Percentiles rank a stretch among this genome's conserved stretches.
phyloP scores from a whole-genome alignment of 2,797 vertebrate genomes.

The Melanotaenia parkinsoni region DNA sequence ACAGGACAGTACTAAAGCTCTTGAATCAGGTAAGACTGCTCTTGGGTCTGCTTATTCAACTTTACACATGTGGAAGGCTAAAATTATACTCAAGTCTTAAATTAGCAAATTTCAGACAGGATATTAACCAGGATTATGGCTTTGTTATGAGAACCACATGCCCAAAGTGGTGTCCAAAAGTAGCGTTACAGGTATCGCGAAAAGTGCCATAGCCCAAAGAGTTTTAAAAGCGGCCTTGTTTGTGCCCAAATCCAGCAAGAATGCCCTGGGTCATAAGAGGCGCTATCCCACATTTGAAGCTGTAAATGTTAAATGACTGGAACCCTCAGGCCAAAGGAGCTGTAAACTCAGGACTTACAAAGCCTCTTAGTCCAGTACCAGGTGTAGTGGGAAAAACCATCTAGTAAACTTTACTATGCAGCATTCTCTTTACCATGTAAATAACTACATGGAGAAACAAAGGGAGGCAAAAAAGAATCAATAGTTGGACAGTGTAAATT shows the following conservation, averaged over 20 bases:
- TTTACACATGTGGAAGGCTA: not conserved
- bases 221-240: conserved; percentile 27
- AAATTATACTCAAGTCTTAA: not conserved
- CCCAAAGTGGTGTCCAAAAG: conserved; percentile 28
- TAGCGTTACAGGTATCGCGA: conserved; percentile 34
- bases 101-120: not conserved
- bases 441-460: not conserved
- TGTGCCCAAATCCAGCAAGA: conserved; percentile 46
- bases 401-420: conserved; percentile 38
- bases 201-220: conserved; percentile 24
- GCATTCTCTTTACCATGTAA: conserved; percentile 9
- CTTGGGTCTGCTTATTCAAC: not conserved
- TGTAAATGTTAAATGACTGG: conserved; percentile 61
- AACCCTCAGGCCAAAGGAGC: conserved; percentile 51
- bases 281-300: conserved; percentile 45
- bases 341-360: conserved; percentile 56
- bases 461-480: not conserved
- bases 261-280: conserved; percentile 43
- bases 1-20: not conserved
- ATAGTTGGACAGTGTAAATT: conserved; percentile 22
- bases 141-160: conserved; percentile 23
- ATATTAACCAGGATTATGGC: conserved; percentile 5
- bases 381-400: conserved; percentile 38
- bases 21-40: not conserved
- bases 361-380: conserved; percentile 38